Evolutionary conservation across 37 sponge, comb jelly and placozoan species (phyloP), one percentile per base, ranked within the genome.

Genomic region (Oscarella lobularis): DNA sequence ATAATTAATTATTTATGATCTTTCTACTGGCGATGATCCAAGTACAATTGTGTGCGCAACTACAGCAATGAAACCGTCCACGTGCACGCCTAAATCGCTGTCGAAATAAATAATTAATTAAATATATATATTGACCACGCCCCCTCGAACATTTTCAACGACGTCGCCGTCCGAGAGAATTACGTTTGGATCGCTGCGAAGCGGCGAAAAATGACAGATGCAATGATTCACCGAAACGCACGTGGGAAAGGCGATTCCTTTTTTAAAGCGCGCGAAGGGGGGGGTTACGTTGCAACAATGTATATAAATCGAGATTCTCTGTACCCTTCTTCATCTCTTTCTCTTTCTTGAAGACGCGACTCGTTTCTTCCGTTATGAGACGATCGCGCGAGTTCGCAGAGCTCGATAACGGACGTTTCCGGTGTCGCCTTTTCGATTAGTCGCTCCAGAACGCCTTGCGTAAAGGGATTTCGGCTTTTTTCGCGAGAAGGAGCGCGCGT

Each of bases 271-370:
- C 76, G 2, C 41, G 66, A 1, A 34, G 27, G 2, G 1, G 33
- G 76, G 39, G 39, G 72, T 69, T 38, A 3, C 35, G 37, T 38
- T 39, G 48, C 76, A 75, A 38, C 29, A 38, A 75, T 29, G 39
- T 33, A 75, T 29, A 32, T 29, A 75, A 36, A 75, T 29, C 3
- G n/a, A 48, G 38, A 33, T 30, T 66, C 54, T 4, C 36, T 29
- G 0, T 32, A 92, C 93, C 96, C 87, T 98, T 98, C 89, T 98
- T 98, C 84, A 98, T 83, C 4, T 90, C 84, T 74, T 98, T 98
- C 41, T 98, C 94, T 55, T 90, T 94, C 83, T 93, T 93, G 83
- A 82, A 98, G 2, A 93, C 92, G 67, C 88, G 88, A 6, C 76
- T 74, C 2, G 94, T 90, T 73, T 98, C 99, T 31, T 94, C 94